Percentiles rank a stretch among this genome's conserved stretches.
phyloP scores from a whole-genome alignment of 2,888 invertebrate genomes.

The Seladonia tumulorum region DNA sequence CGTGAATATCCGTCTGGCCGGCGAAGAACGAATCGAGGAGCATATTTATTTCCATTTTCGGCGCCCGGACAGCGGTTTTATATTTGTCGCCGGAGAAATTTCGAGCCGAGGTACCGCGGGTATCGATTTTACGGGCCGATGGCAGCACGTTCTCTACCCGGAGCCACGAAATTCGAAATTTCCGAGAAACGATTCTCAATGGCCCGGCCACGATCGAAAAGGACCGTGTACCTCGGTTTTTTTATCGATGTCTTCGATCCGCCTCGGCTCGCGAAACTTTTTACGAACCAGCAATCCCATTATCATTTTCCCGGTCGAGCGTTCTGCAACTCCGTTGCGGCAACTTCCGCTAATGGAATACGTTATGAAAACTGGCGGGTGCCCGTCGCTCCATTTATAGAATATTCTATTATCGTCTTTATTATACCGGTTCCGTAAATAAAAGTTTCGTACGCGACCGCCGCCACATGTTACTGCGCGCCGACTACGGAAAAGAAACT shows the following conservation, averaged over 20 bases:
- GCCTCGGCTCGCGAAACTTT: background rate
- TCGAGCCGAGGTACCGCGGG: background rate
- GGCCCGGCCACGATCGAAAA: conserved; percentile 3
- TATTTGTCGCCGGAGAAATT: conserved; percentile 19
- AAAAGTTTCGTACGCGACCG: conserved; percentile 51
- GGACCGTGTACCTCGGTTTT: background rate
- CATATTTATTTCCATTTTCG: conserved; percentile 7
- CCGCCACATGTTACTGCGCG: conserved; percentile 28
- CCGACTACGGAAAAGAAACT: conserved; percentile 40
- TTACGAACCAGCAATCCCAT: conserved; percentile 24
- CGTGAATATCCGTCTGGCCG: background rate
- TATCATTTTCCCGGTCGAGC: conserved; percentile 39
- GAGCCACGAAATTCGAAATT: background rate
- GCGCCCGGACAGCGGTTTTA: background rate
- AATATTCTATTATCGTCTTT: conserved; percentile 65
- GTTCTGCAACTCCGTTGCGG: conserved; percentile 39
- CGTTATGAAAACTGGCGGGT: conserved; percentile 50
- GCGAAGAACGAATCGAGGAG: background rate
- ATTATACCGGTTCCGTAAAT: conserved; percentile 55
- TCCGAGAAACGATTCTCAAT: background rate
- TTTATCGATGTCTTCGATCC: background rate
- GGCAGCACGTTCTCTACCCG: background rate
- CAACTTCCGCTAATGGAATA: conserved; percentile 61
- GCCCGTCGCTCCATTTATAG: conserved; percentile 39
- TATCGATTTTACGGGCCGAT: background rate